Evolutionary conservation across 2,113 vertebrate species (phyloP), one percentile per base, ranked within the genome.

Genomic region (Neotragus pygmaeus): DNA sequence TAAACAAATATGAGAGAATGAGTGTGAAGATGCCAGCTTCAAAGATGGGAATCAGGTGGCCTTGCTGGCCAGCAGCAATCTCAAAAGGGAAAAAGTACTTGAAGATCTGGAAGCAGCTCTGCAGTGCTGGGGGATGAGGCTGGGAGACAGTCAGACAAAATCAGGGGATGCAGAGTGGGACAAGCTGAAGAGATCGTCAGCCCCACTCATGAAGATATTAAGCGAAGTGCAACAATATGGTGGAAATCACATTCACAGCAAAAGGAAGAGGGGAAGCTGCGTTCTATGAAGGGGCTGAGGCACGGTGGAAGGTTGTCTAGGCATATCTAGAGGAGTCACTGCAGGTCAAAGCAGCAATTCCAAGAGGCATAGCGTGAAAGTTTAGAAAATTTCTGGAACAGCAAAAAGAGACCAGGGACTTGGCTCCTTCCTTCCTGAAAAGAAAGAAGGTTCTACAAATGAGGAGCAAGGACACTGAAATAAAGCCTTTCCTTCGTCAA

Each of bases 321-420:
- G 39, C 25, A 9, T 58, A 91, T 30, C n/a, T 55, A 89, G n/a
- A 81, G 14, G 55, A 91, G 25, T 85, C 55, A 77, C 28, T 81
- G 81, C 83, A 62, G 84, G 82, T 30, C 64, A 88, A 95, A 81
- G 92, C 51, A 96, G 53, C 25, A 96, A 78, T 83, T 51, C 70
- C n/a, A 78, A 4, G 47, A 96, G 83, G 75, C 43, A 94, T 19
- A 43, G 4, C 4, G 51, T 90, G 77, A 47, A 86, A 17, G 30
- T 33, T 94, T 51, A 92, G 36, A 78, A 90, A 55, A n/a, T 82
- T 82, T 88, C 55, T 83, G 47, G 16, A 88, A 11, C 7, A 57
- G 70, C 51, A 95, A 43, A 66, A 77, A 16, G 30, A 62, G 39
- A 33, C 19, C 51, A 95, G 30, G 49, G 45, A 70, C 17, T n/a